Evolutionary conservation across 1,140 invertebrate species (phyloP), one percentile per base, ranked within the genome.

Genomic region (Pogonomyrmex barbatus): DNA sequence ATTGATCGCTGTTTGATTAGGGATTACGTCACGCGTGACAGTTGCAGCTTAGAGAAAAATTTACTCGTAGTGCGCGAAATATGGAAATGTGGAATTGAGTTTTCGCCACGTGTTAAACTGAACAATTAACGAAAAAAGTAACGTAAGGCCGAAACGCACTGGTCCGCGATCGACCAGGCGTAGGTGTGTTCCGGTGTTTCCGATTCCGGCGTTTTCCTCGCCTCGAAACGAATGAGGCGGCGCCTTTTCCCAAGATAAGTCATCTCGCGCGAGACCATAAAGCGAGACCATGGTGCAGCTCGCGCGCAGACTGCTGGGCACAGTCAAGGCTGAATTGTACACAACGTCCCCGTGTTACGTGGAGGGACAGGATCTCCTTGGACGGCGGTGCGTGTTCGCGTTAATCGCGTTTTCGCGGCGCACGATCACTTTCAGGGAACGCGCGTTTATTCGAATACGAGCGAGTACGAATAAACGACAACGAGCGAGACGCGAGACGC

Each of bases 321-420:
- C 76, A 81, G 68, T 70, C 88, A 90, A 90, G 89, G 89, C 78
- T 90, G 81, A 75, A 76, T 70, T 56, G 78, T 82, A 75, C 75
- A 62, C 62, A 45, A 33, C 60, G 85, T 86, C 82, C 47, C 75
- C 60, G 70, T 77, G 67, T 88, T 86, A 76, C 82, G 79, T 56
- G 30, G 50, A 33, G 73, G 56, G 68, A 90, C 88, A 90, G 79
- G 89, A 87, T 90, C 89, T 89, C 89, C 89, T 90, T 90, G 89
- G 89, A 87, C 75, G 24, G 39, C 45, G 54, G 73, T 76, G 79
- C 60, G 75, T 76, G 88, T 81, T 47, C 78, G 62, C 30, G 65
- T 78, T 89, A 89, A 88, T 89, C 73, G 65, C 67, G 73, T 89
- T 86, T 89, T 87, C 70, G 45, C 58, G 39, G 42, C 81, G 17